Evolutionary conservation across 1,140 invertebrate genomes (phyloP), one percentile per base, ranked within the genome.

Genomic region (Vanessa atalanta): DNA sequence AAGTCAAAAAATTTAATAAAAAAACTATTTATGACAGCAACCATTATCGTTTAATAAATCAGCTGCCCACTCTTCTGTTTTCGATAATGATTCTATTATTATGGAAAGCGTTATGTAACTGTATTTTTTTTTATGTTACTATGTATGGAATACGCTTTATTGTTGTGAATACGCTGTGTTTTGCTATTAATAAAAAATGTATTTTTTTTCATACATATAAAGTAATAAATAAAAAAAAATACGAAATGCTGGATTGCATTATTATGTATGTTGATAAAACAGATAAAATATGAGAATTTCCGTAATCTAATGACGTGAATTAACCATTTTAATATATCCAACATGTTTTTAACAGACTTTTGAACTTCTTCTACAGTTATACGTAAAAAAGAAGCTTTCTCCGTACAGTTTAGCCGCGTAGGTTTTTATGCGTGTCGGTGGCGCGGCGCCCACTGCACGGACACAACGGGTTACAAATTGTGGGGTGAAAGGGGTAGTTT

Each of bases 51-150:
- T 86, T 81, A 91, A 92, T 92, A 92, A 92, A 92, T 92, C 90
- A 92, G 90, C 90, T 92, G 89, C 85, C 89, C 89, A 87, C 88
- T 92, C 89, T 92, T 91, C 90, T 92, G 90, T 91, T 92, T 92
- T 92, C 89, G 84, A 91, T 91, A 91, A 92, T 92, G 90, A 93
- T 93, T 93, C 89, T 93, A 93, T 92, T 93, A 93, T 93, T 91
- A 93, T 93, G 89, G 90, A 89, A 92, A 91, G 88, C 89, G 89
- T 91, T 92, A 88, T 91, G 85, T 92, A 92, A 91, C 90, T 92
- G 90, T 90, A 90, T 86, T 90, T 92, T 91, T 90, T 91, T 91
- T 68, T 55, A n/a, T 55, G 71, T 15, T 65, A 43, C 2, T 60
- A 64, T 78, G 48, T 80, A 80, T 86, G 85, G 88, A 91, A 68